Evolutionary conservation across 2,113 vertebrate genomes (phyloP).

Genomic region (Brachypodius melanocephalos): DNA sequence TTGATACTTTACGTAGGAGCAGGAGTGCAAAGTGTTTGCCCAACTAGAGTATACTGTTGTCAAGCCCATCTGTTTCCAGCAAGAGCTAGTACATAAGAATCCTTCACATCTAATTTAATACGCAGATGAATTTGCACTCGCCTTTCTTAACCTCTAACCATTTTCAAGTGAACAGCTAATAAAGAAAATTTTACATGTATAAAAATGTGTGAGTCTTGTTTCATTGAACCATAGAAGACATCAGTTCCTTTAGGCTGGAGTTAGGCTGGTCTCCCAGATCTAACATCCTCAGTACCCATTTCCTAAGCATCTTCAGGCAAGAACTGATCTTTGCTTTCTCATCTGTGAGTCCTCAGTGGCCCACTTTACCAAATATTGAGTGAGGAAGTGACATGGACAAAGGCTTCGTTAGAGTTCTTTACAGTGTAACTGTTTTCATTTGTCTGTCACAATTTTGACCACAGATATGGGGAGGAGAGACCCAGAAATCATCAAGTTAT

Average conservation of each 20-base stretch:
- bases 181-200: background rate
- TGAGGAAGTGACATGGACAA: background rate
- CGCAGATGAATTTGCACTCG: background rate
- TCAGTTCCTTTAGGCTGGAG: background rate
- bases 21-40: background rate
- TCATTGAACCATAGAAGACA: background rate
- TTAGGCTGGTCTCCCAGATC: background rate
- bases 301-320: background rate
- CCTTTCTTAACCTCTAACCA: background rate
- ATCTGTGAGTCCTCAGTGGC: background rate
- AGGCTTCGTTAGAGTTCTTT: background rate
- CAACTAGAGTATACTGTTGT: background rate
- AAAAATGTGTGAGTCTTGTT: background rate
- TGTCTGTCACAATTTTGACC: background rate
- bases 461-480: background rate
- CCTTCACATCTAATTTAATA: background rate
- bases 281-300: background rate
- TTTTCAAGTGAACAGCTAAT: background rate
- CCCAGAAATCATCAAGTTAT: background rate
- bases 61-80: background rate
- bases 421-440: background rate
- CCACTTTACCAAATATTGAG: background rate
- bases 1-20: background rate
- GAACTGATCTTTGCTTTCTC: background rate
- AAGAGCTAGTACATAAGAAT: background rate